Base-by-base conservation (phyloP, 2,797 vertebrate genomes). In the Hyperoplus lanceolatus region DNA sequence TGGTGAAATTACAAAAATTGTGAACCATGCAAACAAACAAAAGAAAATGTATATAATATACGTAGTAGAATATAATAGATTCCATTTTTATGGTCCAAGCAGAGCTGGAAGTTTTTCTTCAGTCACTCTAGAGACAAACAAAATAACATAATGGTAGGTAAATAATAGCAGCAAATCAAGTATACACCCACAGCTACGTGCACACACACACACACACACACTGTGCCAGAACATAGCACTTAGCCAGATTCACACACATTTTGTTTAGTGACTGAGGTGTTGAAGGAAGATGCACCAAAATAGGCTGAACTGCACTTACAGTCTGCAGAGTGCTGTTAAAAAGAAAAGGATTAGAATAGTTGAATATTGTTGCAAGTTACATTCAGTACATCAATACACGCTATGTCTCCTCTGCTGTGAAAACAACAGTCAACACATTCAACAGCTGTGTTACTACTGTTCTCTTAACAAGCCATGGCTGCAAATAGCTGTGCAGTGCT, bases 401-500 rank as follows among this genome's bases (percentile, higher is more conserved):
- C 42, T 50, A 13, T 64, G 42, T 64, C 4, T 71, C 10, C 29
- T 66, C 36, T 73, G 7, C 48, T 53, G 43, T 57, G 39, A 75
- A 46, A 53, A 46, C 15, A 45, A 61, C 57, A 60, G 56, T 70
- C 16, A 66, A 57, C 56, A 69, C 45, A 71, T 48, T 62, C 46
- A n/a, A 42, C 29, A 38, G 58, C 46, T 80, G 58, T 73, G 80
- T 66, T 43, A 77, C 39, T 56, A 39, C 68, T 58, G 48, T 57
- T 65, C 15, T 75, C 29, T 72, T 12, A 54, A 80, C 49, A 77
- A 77, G 63, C 2, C 4, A 57, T n/a, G 6, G 45, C 38, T 76
- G 49, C 58, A 80, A 79, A 80, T 70, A 54, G 54, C 66, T 76
- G 39, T 73, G 46, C 74, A 65, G 65, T 60, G 13, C 51, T 53